These are phyloP conservation scores for Agelas oroides DNA, from an alignment of 37 sponge, comb jelly and placozoan genomes.

Conservation along the genomic window DNA sequence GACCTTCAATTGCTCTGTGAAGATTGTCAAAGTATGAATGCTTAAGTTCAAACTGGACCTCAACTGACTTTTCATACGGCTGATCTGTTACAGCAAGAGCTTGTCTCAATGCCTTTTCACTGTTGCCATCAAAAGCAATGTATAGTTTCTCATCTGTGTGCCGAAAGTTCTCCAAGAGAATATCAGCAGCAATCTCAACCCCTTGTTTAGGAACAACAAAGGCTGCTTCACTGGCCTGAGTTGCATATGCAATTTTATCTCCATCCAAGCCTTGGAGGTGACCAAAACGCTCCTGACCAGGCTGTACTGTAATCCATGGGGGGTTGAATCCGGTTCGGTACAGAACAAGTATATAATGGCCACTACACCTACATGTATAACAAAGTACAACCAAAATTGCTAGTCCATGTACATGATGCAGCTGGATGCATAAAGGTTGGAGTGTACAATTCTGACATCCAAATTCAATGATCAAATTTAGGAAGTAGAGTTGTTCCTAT, in stretches of 20 bases:
- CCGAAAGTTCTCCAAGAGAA: slow-evolving; percentile 14
- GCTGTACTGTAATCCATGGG: neutral
- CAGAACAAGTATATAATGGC: neutral
- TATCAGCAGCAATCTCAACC: slow-evolving; percentile 5
- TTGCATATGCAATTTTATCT: slow-evolving; percentile 56
- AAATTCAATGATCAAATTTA: too few relatives aligned
- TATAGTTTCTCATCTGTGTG: slow-evolving; percentile 36
- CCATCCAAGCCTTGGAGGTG: neutral
- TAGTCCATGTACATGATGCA: too few relatives aligned
- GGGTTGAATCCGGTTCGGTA: slow-evolving; percentile 1
- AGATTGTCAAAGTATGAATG: slow-evolving; percentile 68
- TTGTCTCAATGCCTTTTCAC: neutral
- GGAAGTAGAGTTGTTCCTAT: too few relatives aligned
- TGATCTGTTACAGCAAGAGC: neutral
- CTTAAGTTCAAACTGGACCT: slow-evolving; percentile 62
- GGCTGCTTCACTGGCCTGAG: slow-evolving; percentile 66
- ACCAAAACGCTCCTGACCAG: neutral
- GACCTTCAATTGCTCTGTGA: slow-evolving; percentile 28
- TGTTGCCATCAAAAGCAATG: neutral
- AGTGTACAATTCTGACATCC: too few relatives aligned
- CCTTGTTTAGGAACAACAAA: neutral
- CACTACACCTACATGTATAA: slow-evolving; percentile 35
- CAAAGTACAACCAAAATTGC: too few relatives aligned
- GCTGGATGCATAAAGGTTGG: too few relatives aligned
- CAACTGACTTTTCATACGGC: slow-evolving; percentile 14